Evolutionary conservation across 2,888 invertebrate species (phyloP).

Genomic region (Minunthozetes semirufus): DNA sequence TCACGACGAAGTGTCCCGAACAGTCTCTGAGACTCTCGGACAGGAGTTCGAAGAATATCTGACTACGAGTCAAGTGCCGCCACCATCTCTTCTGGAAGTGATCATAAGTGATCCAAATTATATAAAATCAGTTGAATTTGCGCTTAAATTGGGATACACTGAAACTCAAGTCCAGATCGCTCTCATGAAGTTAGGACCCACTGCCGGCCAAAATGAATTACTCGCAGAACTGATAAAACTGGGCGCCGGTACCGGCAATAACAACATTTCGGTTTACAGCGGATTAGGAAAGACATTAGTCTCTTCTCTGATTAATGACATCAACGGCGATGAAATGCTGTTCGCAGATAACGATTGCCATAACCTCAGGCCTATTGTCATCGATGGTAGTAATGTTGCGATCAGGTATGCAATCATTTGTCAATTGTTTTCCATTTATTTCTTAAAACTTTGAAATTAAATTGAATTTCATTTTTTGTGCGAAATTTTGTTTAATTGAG

Average conservation of each 20-base stretch:
- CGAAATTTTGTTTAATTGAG: not conserved
- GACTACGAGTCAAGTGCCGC: not conserved
- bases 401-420: slow-evolving; percentile 60
- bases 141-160: slow-evolving; percentile 82
- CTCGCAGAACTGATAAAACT: slow-evolving; percentile 79
- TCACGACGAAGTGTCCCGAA: slow-evolving; percentile 71
- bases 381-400: slow-evolving; percentile 90
- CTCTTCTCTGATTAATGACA: not conserved
- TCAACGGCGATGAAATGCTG: slow-evolving; percentile 31
- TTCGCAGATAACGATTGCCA: slow-evolving; percentile 27
- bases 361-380: slow-evolving; percentile 65
- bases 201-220: slow-evolving; percentile 77
- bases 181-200: slow-evolving; percentile 71
- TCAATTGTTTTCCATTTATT: no score
- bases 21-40: slow-evolving; percentile 73
- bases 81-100: slow-evolving; percentile 26
- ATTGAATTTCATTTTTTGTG: not conserved
- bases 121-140: slow-evolving; percentile 72
- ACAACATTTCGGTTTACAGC: not conserved
- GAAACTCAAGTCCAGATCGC: slow-evolving; percentile 76
- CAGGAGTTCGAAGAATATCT: slow-evolving; percentile 73
- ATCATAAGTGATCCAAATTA: slow-evolving; percentile 46
- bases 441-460: no score
- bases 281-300: slow-evolving; percentile 23
- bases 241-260: slow-evolving; percentile 45